Evolutionary conservation across 92 coral and sea anemone species (phyloP).

Genomic region (Zoanthus gigantus): DNA sequence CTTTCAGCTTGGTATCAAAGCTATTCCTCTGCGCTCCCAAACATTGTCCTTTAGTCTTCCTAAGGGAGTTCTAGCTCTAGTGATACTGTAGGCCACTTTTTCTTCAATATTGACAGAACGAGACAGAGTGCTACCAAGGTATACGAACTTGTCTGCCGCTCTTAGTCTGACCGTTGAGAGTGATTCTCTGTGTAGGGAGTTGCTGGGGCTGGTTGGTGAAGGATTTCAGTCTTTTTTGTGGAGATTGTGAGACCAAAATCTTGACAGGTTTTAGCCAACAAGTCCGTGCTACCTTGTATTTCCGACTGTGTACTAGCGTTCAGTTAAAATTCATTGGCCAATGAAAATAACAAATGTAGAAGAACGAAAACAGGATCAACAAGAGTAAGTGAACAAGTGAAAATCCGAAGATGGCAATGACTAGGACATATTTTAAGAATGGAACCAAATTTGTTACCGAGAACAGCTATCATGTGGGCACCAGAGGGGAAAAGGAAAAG

Average conservation of each 20-base stretch:
- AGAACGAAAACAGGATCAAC: no score
- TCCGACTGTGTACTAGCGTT: constrained; percentile 27
- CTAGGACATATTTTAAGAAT: no score
- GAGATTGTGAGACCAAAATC: constrained; percentile 43
- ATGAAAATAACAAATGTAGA: no score
- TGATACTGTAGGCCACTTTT: neutral
- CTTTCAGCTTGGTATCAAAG: no score
- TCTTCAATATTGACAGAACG: neutral
- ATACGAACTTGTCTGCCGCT: constrained; percentile 42
- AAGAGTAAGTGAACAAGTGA: no score
- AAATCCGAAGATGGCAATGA: no score
- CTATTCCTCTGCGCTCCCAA: no score
- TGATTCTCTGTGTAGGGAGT: neutral
- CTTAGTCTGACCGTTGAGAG: neutral
- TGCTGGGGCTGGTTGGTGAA: constrained; percentile 41
- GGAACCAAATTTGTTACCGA: no score
- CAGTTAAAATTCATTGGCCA: neutral
- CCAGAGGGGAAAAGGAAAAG: no score
- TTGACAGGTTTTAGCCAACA: constrained; percentile 43
- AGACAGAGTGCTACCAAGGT: constrained; percentile 52
- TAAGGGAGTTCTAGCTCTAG: no score
- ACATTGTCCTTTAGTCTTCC: no score
- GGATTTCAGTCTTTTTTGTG: constrained; percentile 53
- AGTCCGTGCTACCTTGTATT: constrained; percentile 35
- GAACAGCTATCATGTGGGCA: no score